Base-by-base conservation (phyloP, 1,140 invertebrate species). In the Notospermus geniculatus region DNA sequence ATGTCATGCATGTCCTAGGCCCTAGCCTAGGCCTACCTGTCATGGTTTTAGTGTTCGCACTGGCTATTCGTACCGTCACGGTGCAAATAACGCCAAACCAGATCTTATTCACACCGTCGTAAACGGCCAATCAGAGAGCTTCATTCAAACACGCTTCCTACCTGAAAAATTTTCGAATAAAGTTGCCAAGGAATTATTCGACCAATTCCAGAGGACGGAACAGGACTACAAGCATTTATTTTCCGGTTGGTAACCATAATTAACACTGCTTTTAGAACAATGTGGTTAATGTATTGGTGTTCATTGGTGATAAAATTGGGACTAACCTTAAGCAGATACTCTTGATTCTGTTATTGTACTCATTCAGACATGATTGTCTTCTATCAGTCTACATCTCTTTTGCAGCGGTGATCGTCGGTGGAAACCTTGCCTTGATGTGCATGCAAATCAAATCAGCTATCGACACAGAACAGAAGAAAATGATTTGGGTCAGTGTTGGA, bases 101-200 rank as follows among this genome's bases (percentile, higher is more conserved):
- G n/a, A n/a, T n/a, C n/a, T n/a, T n/a, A n/a, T n/a, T n/a, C n/a
- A n/a, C n/a, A n/a, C n/a, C n/a, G n/a, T n/a, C n/a, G n/a, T n/a
- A n/a, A n/a, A n/a, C n/a, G n/a, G n/a, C n/a, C n/a, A n/a, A n/a
- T n/a, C n/a, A n/a, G n/a, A n/a, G n/a, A n/a, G n/a, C n/a, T n/a
- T n/a, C n/a, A n/a, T n/a, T n/a, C n/a, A n/a, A n/a, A 88, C 90
- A 5, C 83, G 89, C 67, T 92, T 90, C 82, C 86, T 90, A 22
- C 88, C 89, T 45, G 93, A 97, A 72, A 96, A 96, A 84, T 87
- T 97, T 52, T 92, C 91, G 57, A 91, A 89, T 9, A 97, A 97
- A 80, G 90, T 90, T 41, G 93, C 95, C 60, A 98, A 97, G 84
- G 94, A 97, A 81, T 92, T 96, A 88, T 95, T 92, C 74, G 95